Evolutionary conservation across 1,140 invertebrate species (phyloP), one percentile per base, ranked within the genome.

Genomic region (Luehdorfia chinensis): DNA sequence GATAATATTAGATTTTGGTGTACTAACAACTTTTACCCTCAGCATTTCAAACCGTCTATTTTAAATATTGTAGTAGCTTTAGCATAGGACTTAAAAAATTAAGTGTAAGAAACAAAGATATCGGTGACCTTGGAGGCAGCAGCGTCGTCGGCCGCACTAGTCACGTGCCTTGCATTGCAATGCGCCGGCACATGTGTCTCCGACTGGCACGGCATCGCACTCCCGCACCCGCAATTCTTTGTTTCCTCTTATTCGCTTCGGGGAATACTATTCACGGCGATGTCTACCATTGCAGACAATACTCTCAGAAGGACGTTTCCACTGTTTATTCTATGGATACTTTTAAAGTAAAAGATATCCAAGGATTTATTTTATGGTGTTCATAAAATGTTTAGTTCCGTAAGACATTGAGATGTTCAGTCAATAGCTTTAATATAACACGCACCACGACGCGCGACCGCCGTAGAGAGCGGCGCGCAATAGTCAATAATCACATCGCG

Each of bases 141-240:
- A 21, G 19, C 19, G 19, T 2, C 2, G 19, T 21, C 47, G 44
- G 37, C 50, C 55, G 53, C 55, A 52, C 54, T n/a, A 46, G 44
- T 36, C 44, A 60, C 78, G 73, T 80, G 78, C 51, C 39, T 25
- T 28, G 78, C 66, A 83, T 83, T 33, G 12, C 43, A 72, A 79
- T 69, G 49, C 49, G 50, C 48, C 33, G 14, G 11, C 44, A 49
- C 54, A 63, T 55, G 44, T 58, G 58, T 66, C 65, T 61, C 55
- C 45, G 56, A 50, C 50, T 61, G 60, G 64, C 49, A 65, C 52
- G 33, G 54, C n/a, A n/a, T n/a, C 37, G 34, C 31, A 36, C 47
- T 37, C 37, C 50, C 46, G 52, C 54, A 55, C 51, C 50, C 58
- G 46, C 48, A 31, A 51, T 50, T 57, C 66, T 64, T 69, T 62